These are phyloP conservation scores for Melanerpes formicivorus DNA, from an alignment of 2,113 vertebrate genomes.

Conservation along the genomic window DNA sequence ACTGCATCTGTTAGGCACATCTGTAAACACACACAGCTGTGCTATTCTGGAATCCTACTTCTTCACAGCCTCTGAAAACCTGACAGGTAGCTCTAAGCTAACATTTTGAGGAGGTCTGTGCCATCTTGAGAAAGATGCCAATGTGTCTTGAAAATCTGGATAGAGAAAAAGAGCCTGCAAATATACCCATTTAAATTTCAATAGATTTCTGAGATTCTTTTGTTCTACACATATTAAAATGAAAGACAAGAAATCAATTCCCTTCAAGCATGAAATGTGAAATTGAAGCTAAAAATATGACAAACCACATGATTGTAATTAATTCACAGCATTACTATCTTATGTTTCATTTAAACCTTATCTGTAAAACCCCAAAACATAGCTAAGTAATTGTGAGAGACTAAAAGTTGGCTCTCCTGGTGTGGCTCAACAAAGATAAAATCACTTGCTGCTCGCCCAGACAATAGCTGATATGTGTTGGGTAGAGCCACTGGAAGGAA, in stretches of 20 bases:
- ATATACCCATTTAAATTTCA: slow-evolving; percentile 25
- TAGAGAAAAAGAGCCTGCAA: slow-evolving; percentile 10
- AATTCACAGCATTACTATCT: not conserved
- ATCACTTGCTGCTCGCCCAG: no score
- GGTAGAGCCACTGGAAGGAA: no score
- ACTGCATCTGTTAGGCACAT: not conserved
- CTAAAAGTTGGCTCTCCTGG: no score
- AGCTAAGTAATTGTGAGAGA: not conserved
- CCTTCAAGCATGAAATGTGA: not conserved
- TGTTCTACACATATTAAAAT: not conserved
- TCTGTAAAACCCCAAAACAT: not conserved
- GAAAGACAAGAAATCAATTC: not conserved
- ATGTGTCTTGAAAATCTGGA: slow-evolving; percentile 14
- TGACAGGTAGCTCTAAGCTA: not conserved
- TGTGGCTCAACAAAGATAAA: no score
- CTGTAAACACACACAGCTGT: slow-evolving; percentile 57
- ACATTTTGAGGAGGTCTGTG: not conserved
- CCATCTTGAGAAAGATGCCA: slow-evolving; percentile 19
- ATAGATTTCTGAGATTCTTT: slow-evolving; percentile 33
- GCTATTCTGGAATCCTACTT: slow-evolving; percentile 15
- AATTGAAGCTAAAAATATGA: slow-evolving; percentile 6
- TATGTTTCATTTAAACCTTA: not conserved
- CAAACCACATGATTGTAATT: not conserved
- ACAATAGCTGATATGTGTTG: no score
- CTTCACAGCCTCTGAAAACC: not conserved